A percentile compares a stretch with the other conserved stretches of the same genome.
Evolutionary conservation across 1,140 invertebrate species (phyloP).

Genomic region (Eumaeus atala): DNA sequence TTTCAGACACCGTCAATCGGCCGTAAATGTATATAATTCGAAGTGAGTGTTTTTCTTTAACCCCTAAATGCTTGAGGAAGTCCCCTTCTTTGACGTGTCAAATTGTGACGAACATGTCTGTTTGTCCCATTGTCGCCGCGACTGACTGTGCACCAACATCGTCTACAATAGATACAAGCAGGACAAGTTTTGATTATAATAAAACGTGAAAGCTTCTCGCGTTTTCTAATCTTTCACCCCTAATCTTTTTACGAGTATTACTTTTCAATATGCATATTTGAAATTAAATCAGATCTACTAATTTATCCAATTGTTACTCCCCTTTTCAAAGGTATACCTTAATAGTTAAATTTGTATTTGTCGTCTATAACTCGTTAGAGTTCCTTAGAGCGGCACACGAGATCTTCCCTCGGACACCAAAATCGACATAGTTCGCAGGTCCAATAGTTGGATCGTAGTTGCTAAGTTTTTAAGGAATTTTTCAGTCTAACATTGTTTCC

Average conservation of each 20-base stretch:
- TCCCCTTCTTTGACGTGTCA: constrained; percentile 52
- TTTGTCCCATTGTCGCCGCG: constrained; percentile 44
- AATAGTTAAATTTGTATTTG: background rate
- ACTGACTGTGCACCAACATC: constrained; percentile 59
- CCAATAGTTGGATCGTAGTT: no score
- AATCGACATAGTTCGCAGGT: no score
- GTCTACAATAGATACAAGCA: constrained; percentile 51
- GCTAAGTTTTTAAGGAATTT: no score
- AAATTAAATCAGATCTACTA: constrained; percentile 32
- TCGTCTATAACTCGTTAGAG: no score
- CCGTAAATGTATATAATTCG: constrained; percentile 19
- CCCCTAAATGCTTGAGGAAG: constrained; percentile 33
- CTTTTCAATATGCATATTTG: constrained; percentile 41
- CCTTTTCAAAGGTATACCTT: constrained; percentile 12
- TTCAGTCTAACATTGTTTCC: no score
- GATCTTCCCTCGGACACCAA: no score
- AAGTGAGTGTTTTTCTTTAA: constrained; percentile 26
- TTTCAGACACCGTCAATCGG: background rate
- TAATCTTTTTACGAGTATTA: constrained; percentile 32
- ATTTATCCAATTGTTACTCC: constrained; percentile 37
- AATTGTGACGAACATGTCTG: constrained; percentile 49
- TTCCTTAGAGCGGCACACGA: no score
- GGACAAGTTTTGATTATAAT: constrained; percentile 63
- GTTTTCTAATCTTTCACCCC: constrained; percentile 52
- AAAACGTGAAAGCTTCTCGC: constrained; percentile 43